Evolutionary conservation across 1,140 invertebrate genomes (phyloP), one percentile per base, ranked within the genome.

Genomic region (Coelopa frigida): DNA sequence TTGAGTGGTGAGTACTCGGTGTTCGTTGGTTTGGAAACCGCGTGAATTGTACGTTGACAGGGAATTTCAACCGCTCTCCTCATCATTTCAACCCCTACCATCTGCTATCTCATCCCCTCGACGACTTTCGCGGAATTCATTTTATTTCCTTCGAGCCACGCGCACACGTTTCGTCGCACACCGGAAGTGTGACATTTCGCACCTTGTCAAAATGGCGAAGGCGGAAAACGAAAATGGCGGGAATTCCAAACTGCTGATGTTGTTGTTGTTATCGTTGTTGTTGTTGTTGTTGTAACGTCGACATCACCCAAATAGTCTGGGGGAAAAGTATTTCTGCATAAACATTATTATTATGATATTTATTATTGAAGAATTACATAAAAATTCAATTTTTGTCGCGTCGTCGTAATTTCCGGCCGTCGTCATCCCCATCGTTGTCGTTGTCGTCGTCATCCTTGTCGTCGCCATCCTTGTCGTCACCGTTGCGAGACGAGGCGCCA

Each of bases 321-420:
- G 27, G 27, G 27, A 29, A 29, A 29, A 29, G 27, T 8, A 8
- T 29, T 29, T 29, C 36, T 44, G 43, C 43, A 44, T 44, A 44
- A 44, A 22, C 33, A 44, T 44, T 44, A 29, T 44, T 44, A 24
- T 44, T n/a, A n/a, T n/a, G n/a, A n/a, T n/a, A n/a, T n/a, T n/a
- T n/a, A n/a, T n/a, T n/a, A n/a, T n/a, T n/a, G n/a, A 44, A 31
- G 43, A 35, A 22, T 24, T 35, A 44, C 43, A 44, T 44, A 44
- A 44, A 44, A 44, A 44, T 44, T 44, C 43, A 44, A 44, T 44
- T 44, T 44, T 35, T 33, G 31, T 33, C 32, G 21, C 29, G 4
- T 33, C 26, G 3, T 40, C 15, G 23, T 40, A 15, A 3, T 40
- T 40, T 40, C 11, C 18, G 26, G 26, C 10, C 15, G 41, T 14